Base-by-base conservation (phyloP, 2,113 vertebrate species). In the Dendropsophus ebraccatus region DNA sequence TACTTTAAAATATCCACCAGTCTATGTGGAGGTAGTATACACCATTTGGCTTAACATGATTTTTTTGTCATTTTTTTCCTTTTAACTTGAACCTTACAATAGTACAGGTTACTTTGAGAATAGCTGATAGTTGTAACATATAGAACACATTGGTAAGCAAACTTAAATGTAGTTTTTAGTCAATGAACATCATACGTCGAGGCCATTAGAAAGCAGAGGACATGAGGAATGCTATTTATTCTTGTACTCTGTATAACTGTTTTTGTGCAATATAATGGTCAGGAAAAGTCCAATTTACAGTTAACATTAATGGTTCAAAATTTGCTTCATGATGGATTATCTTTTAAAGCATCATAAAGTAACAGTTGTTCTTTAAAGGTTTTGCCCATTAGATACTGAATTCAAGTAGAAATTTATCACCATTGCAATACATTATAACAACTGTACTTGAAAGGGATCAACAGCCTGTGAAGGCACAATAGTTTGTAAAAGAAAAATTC, bases 381-480 rank as follows among this genome's bases (percentile, higher is more conserved):
- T 81, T 87, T 87, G 58, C 52, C 50, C 54, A 87, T 87, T 81
- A 74, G 67, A 87, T 37, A 72, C 37, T 62, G 47, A 35, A 62
- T 81, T 87, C 41, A 74, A 81, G 73, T 81, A 73, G 69, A 74
- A 49, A 87, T 81, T 81, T 73, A 74, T 81, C 78, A 81, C 52
- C 35, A 74, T 47, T 47, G 65, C 37, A 80, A 86, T 81, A 73
- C n/a, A 60, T 81, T 86, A 47, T 73, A 81, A 30, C 45, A 80
- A 81, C n/a, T 72, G 52, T 74, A 60, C 37, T 28, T 47, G 52
- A 81, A 81, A 49, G 72, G 54, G 77, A 74, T 81, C 78, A 81
- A 87, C 67, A 87, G 77, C 54, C 85, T 87, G 78, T 87, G 78
- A 87, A 87, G 85, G 28, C 69, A 62, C 32, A 70, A 81, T 69